Evolutionary conservation across 2,888 invertebrate species (phyloP), one percentile per base, ranked within the genome.

Genomic region (Carterocephalus palaemon): DNA sequence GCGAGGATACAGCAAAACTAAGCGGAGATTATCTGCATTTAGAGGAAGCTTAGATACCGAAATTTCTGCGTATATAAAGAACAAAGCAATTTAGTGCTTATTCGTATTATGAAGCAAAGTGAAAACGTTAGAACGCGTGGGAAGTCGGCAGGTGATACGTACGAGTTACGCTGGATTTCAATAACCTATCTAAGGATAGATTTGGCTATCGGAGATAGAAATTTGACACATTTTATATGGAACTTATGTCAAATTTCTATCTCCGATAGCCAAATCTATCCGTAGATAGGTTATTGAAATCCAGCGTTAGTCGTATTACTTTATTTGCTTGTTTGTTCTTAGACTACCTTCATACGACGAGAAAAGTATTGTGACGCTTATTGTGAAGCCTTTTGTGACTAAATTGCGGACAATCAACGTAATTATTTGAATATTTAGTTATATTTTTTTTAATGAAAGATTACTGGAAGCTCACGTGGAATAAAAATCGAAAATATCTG

Each of bases 21-120:
- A 46, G 46, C 19, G 32, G 31, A 38, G 46, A 46, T 46, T 46
- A 46, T 38, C 46, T 32, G 26, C 38, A 46, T 52, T 63, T 55
- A 57, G 59, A 70, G 59, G 56, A 64, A 59, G 65, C 62, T 65
- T 53, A 59, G 62, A 55, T 64, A 73, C 67, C 62, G 60, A 72
- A 74, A 72, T 70, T 65, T 67, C 67, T 58, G 52, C 47, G 53
- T 66, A 61, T 60, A 59, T 60, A 70, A 70, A 68, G 74, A 77
- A 81, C 75, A 80, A 81, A 75, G 75, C 65, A 77, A 81, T 81
- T 81, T 80, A 80, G 62, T 67, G 67, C 60, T 66, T 59, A 61
- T 59, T 48, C 48, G 58, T 59, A 64, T 64, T 62, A 57, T 54
- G 47, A 49, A 51, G 51, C 46, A 51, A 48, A 60, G 54, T 57